Conservation (phyloP, 2,888 invertebrate species). For the Polydrusus cervinus region DNA sequence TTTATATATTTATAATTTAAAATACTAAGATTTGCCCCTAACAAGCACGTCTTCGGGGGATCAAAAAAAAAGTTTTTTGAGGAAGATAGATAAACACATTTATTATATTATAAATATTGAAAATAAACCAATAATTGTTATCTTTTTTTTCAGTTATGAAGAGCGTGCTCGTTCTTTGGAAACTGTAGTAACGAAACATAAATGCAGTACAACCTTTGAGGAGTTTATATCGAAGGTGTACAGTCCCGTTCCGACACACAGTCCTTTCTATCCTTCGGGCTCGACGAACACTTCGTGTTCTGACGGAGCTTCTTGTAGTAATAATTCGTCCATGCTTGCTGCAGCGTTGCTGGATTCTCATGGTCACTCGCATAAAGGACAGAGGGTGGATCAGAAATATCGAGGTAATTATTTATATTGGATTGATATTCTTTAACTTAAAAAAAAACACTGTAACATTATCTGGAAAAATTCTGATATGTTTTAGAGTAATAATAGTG, state of each 20-base stretch:
- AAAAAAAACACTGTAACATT: too few species aligned
- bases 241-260: constrained; percentile 74
- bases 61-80: too few species aligned
- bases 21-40: too few species aligned
- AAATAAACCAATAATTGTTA: background rate
- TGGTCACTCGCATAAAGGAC: constrained; percentile 67
- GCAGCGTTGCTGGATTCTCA: constrained; percentile 76
- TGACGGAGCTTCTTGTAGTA: constrained; percentile 64
- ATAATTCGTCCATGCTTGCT: constrained; percentile 72
- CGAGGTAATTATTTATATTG: constrained; percentile 63
- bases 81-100: too few species aligned
- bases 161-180: constrained; percentile 91
- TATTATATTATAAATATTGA: too few species aligned
- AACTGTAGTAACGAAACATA: constrained; percentile 89
- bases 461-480: too few species aligned
- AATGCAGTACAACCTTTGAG: constrained; percentile 92
- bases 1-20: too few species aligned
- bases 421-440: too few species aligned
- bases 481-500: too few species aligned
- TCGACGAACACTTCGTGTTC: constrained; percentile 61
- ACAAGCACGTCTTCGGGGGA: too few species aligned
- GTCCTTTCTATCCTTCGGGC: constrained; percentile 69
- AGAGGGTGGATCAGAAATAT: constrained; percentile 65
- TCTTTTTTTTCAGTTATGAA: constrained; percentile 82
- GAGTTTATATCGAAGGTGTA: constrained; percentile 85